phyloP scores from a whole-genome alignment of 2,888 invertebrate genomes.

The Dyspetes luteomarginatus region DNA sequence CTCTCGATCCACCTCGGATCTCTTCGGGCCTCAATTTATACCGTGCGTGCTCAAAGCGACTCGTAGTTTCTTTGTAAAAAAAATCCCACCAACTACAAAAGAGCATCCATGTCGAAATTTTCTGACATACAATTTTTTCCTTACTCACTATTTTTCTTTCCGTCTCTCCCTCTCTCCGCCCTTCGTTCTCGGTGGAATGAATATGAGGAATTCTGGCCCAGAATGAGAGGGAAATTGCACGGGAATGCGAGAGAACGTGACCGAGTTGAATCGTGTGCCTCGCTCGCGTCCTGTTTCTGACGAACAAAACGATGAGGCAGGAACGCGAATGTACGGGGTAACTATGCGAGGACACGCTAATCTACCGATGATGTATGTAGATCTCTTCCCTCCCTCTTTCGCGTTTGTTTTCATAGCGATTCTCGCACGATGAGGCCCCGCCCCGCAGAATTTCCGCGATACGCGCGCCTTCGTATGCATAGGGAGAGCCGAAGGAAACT shows the following conservation, averaged over 20 bases:
- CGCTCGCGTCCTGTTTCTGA: constrained; percentile 57
- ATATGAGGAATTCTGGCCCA: constrained; percentile 55
- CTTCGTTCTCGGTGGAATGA: constrained; percentile 56
- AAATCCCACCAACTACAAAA: constrained; percentile 26
- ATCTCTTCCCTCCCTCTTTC: not conserved
- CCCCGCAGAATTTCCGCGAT: not conserved
- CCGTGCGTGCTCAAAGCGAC: constrained; percentile 14
- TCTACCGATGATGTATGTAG: constrained; percentile 33
- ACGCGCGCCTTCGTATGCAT: constrained; percentile 1
- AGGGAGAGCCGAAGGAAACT: constrained; percentile 8
- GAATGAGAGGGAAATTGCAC: constrained; percentile 36
- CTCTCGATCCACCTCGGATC: not conserved
- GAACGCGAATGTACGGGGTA: constrained; percentile 30
- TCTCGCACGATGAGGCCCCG: constrained; percentile 24
- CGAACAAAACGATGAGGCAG: constrained; percentile 50
- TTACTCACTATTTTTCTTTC: constrained; percentile 8
- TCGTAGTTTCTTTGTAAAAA: constrained; percentile 13
- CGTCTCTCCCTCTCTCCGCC: constrained; percentile 1
- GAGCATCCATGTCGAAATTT: constrained; percentile 37
- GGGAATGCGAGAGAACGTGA: constrained; percentile 60
- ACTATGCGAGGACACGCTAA: constrained; percentile 60
- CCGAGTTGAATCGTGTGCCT: constrained; percentile 60
- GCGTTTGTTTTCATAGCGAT: constrained; percentile 9
- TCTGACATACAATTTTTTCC: constrained; percentile 37
- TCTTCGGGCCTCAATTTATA: constrained; percentile 38